These are phyloP conservation scores for Fratercula arctica DNA, from an alignment of 2,797 vertebrate genomes.

Conservation along the genomic window DNA sequence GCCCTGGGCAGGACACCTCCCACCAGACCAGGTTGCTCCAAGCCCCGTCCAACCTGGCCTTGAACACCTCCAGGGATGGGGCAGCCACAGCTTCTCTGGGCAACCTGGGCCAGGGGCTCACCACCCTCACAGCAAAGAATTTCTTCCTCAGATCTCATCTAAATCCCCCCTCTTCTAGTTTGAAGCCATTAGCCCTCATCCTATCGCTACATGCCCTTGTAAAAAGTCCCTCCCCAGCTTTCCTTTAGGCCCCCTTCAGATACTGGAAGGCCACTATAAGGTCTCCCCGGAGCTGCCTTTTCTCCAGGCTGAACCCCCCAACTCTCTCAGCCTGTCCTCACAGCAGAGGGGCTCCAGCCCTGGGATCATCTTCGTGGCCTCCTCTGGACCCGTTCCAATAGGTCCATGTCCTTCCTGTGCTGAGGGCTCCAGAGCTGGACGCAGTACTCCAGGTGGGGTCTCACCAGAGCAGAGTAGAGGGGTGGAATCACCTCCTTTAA, in stretches of 20 bases:
- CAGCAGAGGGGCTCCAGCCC: not conserved
- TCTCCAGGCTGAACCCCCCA: not conserved
- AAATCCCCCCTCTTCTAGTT: not conserved
- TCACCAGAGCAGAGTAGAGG: not conserved
- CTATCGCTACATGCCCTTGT: not conserved
- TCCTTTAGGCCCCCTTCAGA: not conserved
- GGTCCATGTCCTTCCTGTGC: not conserved
- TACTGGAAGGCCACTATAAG: not conserved
- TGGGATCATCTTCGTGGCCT: not conserved
- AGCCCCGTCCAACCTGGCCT: not conserved
- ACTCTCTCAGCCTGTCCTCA: not conserved
- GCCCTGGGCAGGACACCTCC: not conserved
- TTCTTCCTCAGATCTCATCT: not conserved
- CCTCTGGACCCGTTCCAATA: not conserved
- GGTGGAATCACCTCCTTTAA: not conserved
- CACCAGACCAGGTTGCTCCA: not conserved
- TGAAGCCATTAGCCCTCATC: not conserved
- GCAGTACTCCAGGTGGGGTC: not conserved
- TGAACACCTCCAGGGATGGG: not conserved
- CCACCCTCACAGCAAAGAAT: not conserved
- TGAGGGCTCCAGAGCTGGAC: not conserved
- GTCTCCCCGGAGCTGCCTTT: not conserved
- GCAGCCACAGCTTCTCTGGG: not conserved
- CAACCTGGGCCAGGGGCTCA: not conserved
- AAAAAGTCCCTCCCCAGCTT: not conserved